Evolutionary conservation across 2,888 invertebrate species (phyloP), one percentile per base, ranked within the genome.

Genomic region (Dione juno): DNA sequence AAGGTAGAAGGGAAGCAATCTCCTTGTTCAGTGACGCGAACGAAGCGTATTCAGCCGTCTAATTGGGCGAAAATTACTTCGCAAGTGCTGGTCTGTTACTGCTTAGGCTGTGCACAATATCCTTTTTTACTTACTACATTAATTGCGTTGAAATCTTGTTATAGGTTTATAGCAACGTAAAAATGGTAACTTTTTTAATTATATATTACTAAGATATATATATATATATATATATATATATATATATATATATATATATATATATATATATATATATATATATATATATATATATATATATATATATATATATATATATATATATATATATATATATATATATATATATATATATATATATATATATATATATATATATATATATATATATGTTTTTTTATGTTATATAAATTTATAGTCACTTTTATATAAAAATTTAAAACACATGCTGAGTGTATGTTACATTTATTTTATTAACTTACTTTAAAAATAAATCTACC

Each of bases 31-130:
- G 82, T 84, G 86, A 84, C 81, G 86, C 86, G 83, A 77, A 76
- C 70, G 79, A 80, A 80, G 78, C 82, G 86, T 84, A 85, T 82
- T 84, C 84, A 84, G 79, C 81, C 81, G 81, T 80, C 83, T 89
- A 90, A 91, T 91, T 90, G 90, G 84, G 81, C 82, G 84, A 88
- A 80, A 83, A 89, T 89, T 87, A 89, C 86, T 80, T 80, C 81
- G 80, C 82, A 80, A 84, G 83, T 82, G 82, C 81, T 82, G 67
- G 72, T 70, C 69, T 70, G 71, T 69, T 70, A 74, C 71, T 75
- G 75, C 77, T 75, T 77, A 76, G 72, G 72, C 73, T 74, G 72
- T 71, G 74, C 73, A 70, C 75, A 73, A 74, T 75, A 75, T 76
- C 77, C 74, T 64, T 72, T 67, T 63, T 63, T 57, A 69, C 69